Percentiles rank a stretch among this genome's conserved stretches.
These are phyloP conservation scores for Brienomyrus longianalis DNA, from an alignment of 2,113 vertebrate species.

Conservation along the genomic window DNA sequence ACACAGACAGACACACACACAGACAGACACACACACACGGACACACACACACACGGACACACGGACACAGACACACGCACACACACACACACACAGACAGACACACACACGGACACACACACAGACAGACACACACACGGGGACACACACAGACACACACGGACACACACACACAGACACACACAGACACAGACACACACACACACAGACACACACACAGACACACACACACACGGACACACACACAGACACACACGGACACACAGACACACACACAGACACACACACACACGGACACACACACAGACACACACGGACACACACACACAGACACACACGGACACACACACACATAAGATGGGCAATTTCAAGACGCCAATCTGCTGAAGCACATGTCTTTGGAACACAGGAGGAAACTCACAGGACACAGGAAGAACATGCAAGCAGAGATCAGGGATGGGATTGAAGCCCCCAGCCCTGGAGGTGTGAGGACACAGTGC, in stretches of 20 bases:
- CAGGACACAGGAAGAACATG: not conserved
- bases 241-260: not conserved
- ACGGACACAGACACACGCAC: not conserved
- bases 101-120: not conserved
- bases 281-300: not conserved
- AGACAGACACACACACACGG: not conserved
- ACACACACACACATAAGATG: not conserved
- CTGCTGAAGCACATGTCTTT: not conserved
- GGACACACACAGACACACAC: not conserved
- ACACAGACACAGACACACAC: no score
- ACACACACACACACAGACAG: not conserved
- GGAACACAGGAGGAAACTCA: not conserved
- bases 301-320: not conserved
- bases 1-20: not conserved
- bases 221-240: not conserved
- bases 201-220: not conserved
- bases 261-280: not conserved
- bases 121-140: not conserved
- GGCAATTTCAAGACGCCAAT: not conserved
- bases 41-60: not conserved
- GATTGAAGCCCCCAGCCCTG: not conserved
- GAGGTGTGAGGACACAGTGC: not conserved
- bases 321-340: not conserved
- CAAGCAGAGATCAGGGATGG: not conserved
- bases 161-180: not conserved